Base-by-base conservation (phyloP, 2,113 vertebrate genomes). In the Rhagologus leucostigma region DNA sequence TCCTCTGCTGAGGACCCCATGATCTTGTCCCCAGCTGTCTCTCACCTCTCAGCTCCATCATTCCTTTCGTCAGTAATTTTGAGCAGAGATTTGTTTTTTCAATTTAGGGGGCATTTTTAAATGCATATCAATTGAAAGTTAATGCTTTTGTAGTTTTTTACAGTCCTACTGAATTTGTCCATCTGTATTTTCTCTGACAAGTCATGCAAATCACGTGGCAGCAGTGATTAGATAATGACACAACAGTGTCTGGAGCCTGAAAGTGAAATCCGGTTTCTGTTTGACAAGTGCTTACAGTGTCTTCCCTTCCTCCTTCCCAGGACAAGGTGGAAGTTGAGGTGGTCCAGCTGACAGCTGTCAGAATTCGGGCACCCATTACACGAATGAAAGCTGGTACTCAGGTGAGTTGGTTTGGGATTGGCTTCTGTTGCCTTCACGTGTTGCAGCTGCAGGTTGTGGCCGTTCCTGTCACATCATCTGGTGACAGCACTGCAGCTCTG, bases 241-340 rank as follows among this genome's bases (percentile, higher is more conserved):
- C n/a, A 81, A 21, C 1, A 89, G 44, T 13, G n/a, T 5, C 8
- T 41, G 53, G 52, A 73, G 64, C 50, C 53, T 57, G 47, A 44
- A 92, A 70, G 33, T 47, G 74, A 86, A 71, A 49, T 68, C 11
- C 41, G 8, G 12, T 37, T 82, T 37, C n/a, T 17, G 6, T 49
- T 20, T 71, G 24, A 52, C 17, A 60, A 29, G 26, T 56, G 35
- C 24, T 93, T 50, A 70, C 13, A 44, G 17, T 56, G 23, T 59
- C 16, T 73, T 57, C 49, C 29, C 24, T 75, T 68, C 55, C 82
- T 71, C 33, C 27, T 35, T 53, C 64, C 82, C 91, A 99, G 99
- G 99, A 99, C 93, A 96, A 97, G 47, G 99, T 99, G 76, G 98
- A 99, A 81, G 98, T 99, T 30, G 99, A 99, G 89, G 99, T 99